Evolutionary conservation across 1,140 invertebrate genomes (phyloP).

Genomic region (Luehdorfia chinensis): DNA sequence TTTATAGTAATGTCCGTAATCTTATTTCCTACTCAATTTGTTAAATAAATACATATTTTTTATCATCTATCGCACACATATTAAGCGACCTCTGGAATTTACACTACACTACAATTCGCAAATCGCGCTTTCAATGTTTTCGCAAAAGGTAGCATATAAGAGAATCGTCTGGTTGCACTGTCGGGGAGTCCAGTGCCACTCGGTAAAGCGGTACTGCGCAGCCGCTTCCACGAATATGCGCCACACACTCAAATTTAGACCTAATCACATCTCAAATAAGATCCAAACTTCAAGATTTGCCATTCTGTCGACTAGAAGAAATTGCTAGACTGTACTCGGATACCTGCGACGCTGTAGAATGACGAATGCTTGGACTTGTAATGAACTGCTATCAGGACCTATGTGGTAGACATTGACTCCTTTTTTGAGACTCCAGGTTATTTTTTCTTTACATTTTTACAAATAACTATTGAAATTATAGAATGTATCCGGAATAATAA

Average conservation of each 20-base stretch:
- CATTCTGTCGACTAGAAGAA: conserved; percentile 65
- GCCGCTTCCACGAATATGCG: conserved; percentile 43
- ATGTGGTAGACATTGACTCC: conserved; percentile 57
- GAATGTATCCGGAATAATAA: no score
- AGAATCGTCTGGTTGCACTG: not conserved
- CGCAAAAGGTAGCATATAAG: conserved; percentile 24
- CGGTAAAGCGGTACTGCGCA: conserved; percentile 51
- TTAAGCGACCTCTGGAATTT: not conserved
- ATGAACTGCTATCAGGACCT: conserved; percentile 45
- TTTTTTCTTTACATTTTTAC: not conserved
- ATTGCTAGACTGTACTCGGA: conserved; percentile 58
- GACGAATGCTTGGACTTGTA: conserved; percentile 64
- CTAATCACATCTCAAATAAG: conserved; percentile 35
- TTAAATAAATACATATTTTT: not conserved
- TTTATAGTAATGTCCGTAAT: no score
- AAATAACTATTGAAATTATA: no score
- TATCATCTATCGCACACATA: no score
- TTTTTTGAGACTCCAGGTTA: conserved; percentile 28
- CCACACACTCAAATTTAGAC: conserved; percentile 40
- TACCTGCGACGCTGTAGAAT: conserved; percentile 49
- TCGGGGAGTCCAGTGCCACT: conserved; percentile 52
- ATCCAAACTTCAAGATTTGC: conserved; percentile 61
- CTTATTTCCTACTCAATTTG: not conserved
- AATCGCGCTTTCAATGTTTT: conserved; percentile 45
- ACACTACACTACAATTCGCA: conserved; percentile 17